phyloP scores from a whole-genome alignment of 2,113 vertebrate genomes.

The Condylura cristata region DNA sequence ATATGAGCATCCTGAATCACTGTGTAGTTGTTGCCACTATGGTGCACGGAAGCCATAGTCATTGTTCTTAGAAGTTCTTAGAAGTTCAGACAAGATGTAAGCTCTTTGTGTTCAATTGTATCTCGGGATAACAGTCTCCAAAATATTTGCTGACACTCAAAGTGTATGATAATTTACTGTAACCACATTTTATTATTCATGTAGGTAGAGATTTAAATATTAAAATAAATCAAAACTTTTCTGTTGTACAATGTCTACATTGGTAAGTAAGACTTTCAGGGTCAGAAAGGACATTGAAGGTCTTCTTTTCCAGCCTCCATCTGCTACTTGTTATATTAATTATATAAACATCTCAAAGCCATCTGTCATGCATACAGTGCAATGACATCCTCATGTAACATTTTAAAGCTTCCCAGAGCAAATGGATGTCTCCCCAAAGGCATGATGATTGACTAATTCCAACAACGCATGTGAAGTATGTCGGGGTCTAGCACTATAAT shows the following conservation, averaged over 20 bases:
- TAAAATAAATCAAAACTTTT: constrained; percentile 5
- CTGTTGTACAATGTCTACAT: background rate
- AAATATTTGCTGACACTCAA: background rate
- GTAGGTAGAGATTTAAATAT: constrained; percentile 3
- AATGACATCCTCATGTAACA: background rate
- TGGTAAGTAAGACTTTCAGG: background rate
- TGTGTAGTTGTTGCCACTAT: background rate
- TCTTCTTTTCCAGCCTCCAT: constrained; percentile 45
- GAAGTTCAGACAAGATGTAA: background rate
- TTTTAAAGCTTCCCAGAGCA: constrained; percentile 35
- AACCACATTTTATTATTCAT: background rate
- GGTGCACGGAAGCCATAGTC: background rate
- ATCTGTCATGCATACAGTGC: constrained; percentile 16
- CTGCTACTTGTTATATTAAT: constrained; percentile 39
- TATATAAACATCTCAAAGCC: constrained; percentile 42
- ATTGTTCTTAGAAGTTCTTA: background rate
- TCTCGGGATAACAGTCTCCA: background rate
- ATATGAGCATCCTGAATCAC: background rate
- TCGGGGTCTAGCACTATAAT: background rate
- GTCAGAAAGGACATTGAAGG: constrained; percentile 48
- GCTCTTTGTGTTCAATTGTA: background rate
- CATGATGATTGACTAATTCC: constrained; percentile 22
- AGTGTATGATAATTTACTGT: background rate
- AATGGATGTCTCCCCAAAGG: constrained; percentile 39
- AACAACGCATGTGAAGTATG: background rate